A percentile compares a stretch with the other conserved stretches of the same genome.
phyloP scores from a whole-genome alignment of 2,888 invertebrate species.

The Torymus auratus region DNA sequence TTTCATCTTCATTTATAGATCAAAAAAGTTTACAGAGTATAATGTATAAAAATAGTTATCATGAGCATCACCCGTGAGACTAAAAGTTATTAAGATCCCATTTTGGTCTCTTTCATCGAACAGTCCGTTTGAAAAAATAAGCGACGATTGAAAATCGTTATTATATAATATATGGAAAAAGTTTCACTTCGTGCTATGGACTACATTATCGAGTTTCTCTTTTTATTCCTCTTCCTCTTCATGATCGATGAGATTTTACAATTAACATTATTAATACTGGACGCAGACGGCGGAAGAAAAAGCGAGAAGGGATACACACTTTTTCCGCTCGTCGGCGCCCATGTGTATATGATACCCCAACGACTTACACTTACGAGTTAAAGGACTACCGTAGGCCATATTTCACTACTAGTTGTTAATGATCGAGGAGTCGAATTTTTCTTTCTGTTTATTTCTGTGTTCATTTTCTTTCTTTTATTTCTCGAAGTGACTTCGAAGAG shows the following conservation, averaged over 20 bases:
- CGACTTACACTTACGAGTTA: constrained; percentile 32
- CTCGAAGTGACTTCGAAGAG: constrained; percentile 32
- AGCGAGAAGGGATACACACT: background rate
- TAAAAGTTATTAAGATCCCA: constrained; percentile 49
- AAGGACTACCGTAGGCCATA: constrained; percentile 53
- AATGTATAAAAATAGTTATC: constrained; percentile 75
- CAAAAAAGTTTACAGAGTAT: constrained; percentile 68
- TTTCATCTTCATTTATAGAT: constrained; percentile 49
- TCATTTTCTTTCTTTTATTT: too few relatives aligned
- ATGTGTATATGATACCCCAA: background rate
- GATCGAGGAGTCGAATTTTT: constrained; percentile 43
- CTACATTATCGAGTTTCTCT: background rate
- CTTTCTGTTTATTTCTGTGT: constrained; percentile 14
- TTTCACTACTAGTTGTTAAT: constrained; percentile 46
- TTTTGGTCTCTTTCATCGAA: constrained; percentile 57
- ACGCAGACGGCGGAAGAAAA: constrained; percentile 29
- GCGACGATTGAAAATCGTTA: constrained; percentile 1
- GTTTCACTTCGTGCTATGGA: constrained; percentile 21
- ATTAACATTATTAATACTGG: constrained; percentile 27
- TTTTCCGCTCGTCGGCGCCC: background rate
- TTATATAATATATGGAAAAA: constrained; percentile 20
- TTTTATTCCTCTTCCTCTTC: background rate
- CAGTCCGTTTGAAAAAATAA: constrained; percentile 54
- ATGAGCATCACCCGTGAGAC: constrained; percentile 63
- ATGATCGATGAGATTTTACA: constrained; percentile 32